Percentiles rank a stretch among this genome's conserved stretches.
These are phyloP conservation scores for Gymnorhina tibicen DNA, from an alignment of 2,113 vertebrate genomes.

Conservation along the genomic window DNA sequence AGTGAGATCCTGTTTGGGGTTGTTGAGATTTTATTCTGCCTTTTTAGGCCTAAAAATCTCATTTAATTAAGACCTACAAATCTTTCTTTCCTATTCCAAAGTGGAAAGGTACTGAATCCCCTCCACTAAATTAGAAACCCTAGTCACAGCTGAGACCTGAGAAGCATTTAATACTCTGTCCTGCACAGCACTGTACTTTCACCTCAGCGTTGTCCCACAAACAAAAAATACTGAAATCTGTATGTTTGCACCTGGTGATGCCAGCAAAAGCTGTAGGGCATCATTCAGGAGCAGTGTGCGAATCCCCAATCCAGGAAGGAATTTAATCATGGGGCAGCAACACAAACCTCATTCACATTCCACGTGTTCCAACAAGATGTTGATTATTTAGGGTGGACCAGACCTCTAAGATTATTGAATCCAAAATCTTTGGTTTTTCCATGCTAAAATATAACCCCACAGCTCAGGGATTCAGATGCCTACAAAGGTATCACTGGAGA, in stretches of 20 bases:
- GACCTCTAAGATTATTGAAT: not conserved
- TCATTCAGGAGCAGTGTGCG: rapidly evolving
- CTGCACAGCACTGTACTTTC: not conserved
- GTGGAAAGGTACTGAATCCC: not conserved
- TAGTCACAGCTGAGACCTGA: not conserved
- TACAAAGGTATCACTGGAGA: not conserved
- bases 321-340: not conserved
- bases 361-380: not conserved
- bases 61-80: not conserved
- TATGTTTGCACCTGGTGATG: not conserved
- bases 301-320: not conserved
- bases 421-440: not conserved
- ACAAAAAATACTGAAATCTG: not conserved
- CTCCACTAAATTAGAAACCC: not conserved
- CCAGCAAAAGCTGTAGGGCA: not conserved
- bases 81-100: not conserved
- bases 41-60: not conserved
- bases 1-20: not conserved
- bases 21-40: not conserved
- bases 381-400: not conserved
- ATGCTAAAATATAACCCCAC: not conserved
- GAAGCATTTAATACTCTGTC: not conserved
- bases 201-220: not conserved
- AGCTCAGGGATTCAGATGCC: not conserved
- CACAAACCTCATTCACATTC: not conserved